Evolutionary conservation across 23 tunicate genomes (phyloP).

Genomic region (Ascidia mentula): DNA sequence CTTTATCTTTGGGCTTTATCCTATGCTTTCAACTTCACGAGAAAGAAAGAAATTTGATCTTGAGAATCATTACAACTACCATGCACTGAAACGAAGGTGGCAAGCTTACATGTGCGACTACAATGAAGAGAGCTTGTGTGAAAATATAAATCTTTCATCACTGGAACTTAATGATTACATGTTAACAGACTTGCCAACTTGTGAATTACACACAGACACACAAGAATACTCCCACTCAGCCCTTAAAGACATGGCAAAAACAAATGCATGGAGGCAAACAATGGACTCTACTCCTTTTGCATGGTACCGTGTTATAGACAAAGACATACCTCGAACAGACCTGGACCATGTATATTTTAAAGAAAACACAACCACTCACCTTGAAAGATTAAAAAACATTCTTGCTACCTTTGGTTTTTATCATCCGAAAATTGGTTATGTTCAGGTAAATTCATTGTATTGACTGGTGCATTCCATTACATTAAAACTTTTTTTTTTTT

Average conservation of each 20-base stretch:
- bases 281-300: constrained; percentile 8
- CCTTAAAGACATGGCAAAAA: constrained; percentile 16
- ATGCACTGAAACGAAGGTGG: constrained; percentile 52
- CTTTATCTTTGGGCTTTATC: constrained; percentile 55
- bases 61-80: constrained; percentile 47
- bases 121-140: background rate
- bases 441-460: constrained; percentile 30
- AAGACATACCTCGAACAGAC: constrained; percentile 72
- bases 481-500: constrained; percentile 1
- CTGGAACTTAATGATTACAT: background rate
- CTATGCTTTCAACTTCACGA: constrained; percentile 38
- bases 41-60: constrained; percentile 21
- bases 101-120: background rate
- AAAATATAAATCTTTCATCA: background rate
- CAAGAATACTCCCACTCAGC: background rate
- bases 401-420: constrained; percentile 51
- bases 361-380: background rate
- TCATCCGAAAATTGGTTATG: constrained; percentile 61
- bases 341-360: constrained; percentile 51
- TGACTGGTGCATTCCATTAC: too few species aligned
- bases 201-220: background rate
- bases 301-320: constrained; percentile 50
- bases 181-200: background rate
- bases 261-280: constrained; percentile 29
- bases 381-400: constrained; percentile 57